Base-by-base conservation (phyloP, 2,888 invertebrate genomes). In the Zygogramma bicolorata region DNA sequence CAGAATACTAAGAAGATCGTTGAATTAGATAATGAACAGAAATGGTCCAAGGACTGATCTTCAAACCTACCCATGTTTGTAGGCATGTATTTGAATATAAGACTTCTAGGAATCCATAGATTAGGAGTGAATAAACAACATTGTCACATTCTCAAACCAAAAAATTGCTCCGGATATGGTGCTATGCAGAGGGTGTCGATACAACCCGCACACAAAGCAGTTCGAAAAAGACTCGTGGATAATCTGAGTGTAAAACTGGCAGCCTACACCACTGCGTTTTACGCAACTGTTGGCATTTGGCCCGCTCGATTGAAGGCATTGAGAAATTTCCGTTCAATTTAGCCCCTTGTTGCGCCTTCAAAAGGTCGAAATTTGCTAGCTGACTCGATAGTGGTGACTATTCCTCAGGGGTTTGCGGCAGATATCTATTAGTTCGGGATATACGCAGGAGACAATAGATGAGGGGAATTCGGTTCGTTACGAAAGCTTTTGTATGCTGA, bases 251-350 rank as follows among this genome's bases (percentile, higher is more conserved):
- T 8, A 27, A 27, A 25, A 27, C 2, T 53, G 3, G 27, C 53
- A 8, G 25, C 15, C 53, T 31, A 46, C 68, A 20, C 68, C 71
- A 65, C 65, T 68, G 71, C 29, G 8, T 68, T 70, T 70, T 70
- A 70, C 75, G 74, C 76, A 80, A 77, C 80, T 79, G 80, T 82
- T 82, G 84, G 83, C 82, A 83, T 84, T 84, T 83, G 81, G 79
- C 80, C 79, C 79, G 82, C 79, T 82, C 83, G 84, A 84, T 84
- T 84, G 84, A 81, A 82, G 82, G 79, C 82, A 80, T 75, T 79
- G 81, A 79, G 80, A 82, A 84, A 84, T 85, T 84, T 85, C 84
- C 85, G 84, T 84, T 84, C 85, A 84, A 84, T 85, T 85, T 84
- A 82, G 82, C 84, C 84, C 81, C 84, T 84, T 84, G 84, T 84